Conservation (phyloP, 2,888 invertebrate genomes). For the Brachyptera putata region DNA sequence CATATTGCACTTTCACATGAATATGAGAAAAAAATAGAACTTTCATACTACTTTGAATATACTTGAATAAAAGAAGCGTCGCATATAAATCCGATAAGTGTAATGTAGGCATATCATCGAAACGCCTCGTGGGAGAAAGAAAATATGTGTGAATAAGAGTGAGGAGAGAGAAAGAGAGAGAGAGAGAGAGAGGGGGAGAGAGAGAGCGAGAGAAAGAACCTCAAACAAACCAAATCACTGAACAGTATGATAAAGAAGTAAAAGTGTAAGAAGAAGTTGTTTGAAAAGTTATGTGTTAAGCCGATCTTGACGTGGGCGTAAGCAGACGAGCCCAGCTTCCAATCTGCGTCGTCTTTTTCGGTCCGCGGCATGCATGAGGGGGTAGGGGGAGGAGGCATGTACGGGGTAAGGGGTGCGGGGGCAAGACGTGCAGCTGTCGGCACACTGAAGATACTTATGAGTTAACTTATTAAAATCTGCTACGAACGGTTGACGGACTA, state of each 20-base stretch:
- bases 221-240: conserved; percentile 7
- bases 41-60: no score
- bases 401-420: no score
- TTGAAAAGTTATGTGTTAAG: conserved; percentile 21
- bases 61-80: no score
- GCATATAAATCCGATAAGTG: no score
- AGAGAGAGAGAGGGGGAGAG: background rate
- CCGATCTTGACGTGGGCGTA: background rate
- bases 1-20: no score
- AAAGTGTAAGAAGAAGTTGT: conserved; percentile 15
- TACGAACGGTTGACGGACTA: conserved; percentile 8
- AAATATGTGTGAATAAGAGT: background rate
- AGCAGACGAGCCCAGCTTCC: conserved; percentile 10
- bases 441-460: conserved; percentile 28
- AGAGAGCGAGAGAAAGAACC: background rate
- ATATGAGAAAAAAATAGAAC: no score
- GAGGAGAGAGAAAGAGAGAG: background rate
- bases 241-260: conserved; percentile 1
- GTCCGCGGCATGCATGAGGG: background rate
- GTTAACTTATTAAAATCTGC: conserved; percentile 32
- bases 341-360: conserved; percentile 13
- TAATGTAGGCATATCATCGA: no score
- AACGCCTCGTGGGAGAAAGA: no score
- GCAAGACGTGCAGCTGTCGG: conserved; percentile 14
- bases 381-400: no score